Evolutionary conservation across 2,797 vertebrate species (phyloP), one percentile per base, ranked within the genome.

Genomic region (Falco columbarius): DNA sequence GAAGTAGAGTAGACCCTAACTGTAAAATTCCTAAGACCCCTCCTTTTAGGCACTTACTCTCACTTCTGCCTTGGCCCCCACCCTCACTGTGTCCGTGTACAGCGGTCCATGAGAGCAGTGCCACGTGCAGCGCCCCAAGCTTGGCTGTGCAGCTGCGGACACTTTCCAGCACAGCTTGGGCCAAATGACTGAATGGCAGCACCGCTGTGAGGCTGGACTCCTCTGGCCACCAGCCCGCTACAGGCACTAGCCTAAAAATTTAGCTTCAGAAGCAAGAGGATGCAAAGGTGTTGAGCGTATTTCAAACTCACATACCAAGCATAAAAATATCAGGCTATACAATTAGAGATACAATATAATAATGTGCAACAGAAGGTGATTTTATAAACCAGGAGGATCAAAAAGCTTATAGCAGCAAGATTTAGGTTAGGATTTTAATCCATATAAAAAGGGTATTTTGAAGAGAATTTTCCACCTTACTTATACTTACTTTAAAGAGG

Each of bases 101-200:
- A 49, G 46, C 0, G 2, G 27, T 27, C 46, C 8, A 5, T 3
- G 44, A 74, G 8, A 56, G 15, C 34, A 58, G n/a, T 22, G 30
- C 11, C 77, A 72, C 3, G 3, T 7, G 38, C 44, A 52, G 62
- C 30, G 42, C 9, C 30, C 5, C 5, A 1, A 58, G 72, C 26
- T 26, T 2, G 1, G 61, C 67, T 2, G 1, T 36, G 68, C 26
- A 59, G 34, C 56, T 42, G 29, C 0, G 0, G 49, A 63, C 44
- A 68, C 22, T 36, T 63, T 42, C 66, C 12, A 6, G 38, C 26
- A 63, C 0, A 2, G 19, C 23, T 49, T 67, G 66, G 21, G 7
- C 27, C 3, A 3, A 52, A 46, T 6, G 13, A 46, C 42, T 27
- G 36, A 72, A 52, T 0, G 0, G 72, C 11, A 67, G 22, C 32